Evolutionary conservation across 1,140 invertebrate genomes (phyloP), one percentile per base, ranked within the genome.

Genomic region (Drosophila rhopaloa): DNA sequence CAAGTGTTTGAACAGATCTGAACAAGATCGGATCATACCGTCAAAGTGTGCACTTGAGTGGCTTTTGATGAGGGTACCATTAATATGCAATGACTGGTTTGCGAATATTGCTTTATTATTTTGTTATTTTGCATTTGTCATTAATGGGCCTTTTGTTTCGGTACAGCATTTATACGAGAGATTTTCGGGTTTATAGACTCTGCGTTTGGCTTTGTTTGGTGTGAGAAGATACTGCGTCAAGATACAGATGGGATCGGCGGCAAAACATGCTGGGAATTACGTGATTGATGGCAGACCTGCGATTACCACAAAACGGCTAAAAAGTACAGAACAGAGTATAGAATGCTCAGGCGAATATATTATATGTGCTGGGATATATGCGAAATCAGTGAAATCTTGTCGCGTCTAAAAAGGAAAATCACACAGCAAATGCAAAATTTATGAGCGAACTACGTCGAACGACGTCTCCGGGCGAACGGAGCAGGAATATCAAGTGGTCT

Each of bases 201-300:
- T 24, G 44, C 10, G 44, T 40, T 27, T 76, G 76, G 24, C 54
- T 66, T 77, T 72, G 68, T 76, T 53, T 59, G 51, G 63, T 81
- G 74, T 65, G 73, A 78, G 80, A 82, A 86, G 82, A 86, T 79
- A 73, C 74, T 78, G 77, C 55, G 46, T 48, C 75, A 29, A 84
- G 80, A 88, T 84, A 88, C 68, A 77, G 76, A 84, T 88, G 72
- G 75, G 72, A 83, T 73, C 76, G 58, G 75, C 71, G 59, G 65
- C 63, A 82, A 38, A 88, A 88, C 80, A 83, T 75, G 83, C 80
- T 79, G 80, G 72, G 72, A 89, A 89, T 63, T 88, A 88, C 83
- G 83, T 88, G 83, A 88, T 88, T 84, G 83, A 88, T 88, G 70
- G 84, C 73, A 51, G 50, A 61, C 41, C 27, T 51, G 67, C 60